Base-by-base conservation (phyloP, 2,888 invertebrate genomes). In the Myopa testacea region DNA sequence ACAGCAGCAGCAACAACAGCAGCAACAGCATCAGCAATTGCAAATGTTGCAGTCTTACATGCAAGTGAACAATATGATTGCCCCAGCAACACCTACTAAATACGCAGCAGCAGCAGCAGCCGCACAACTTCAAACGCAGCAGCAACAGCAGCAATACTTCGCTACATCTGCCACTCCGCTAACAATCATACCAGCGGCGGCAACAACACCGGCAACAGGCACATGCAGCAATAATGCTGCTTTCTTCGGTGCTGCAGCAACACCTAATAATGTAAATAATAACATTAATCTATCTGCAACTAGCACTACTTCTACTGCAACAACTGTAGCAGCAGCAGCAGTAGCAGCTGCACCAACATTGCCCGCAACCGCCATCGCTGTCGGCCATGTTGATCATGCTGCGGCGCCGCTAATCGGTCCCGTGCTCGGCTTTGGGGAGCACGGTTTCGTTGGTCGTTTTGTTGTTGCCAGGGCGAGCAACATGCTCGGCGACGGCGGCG, bases 231-330 rank as follows among this genome's bases (percentile, higher is more conserved):
- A 82, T 63, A 82, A 86, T 69, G 85, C 86, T 76, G 78, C 86
- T 45, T 83, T 85, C 84, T 86, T 84, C 81, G 86, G 86, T 60
- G 75, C 85, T 83, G 76, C 86, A 73, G 85, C 86, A 81, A 38
- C 81, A 85, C 80, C 85, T 85, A 88, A 85, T 82, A 85, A 88
- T 88, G 88, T 88, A 88, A 88, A 88, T 88, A 88, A 87, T 86
- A 87, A 85, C 86, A 85, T 87, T 87, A 88, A 86, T 88, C 87
- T 88, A 88, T 86, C 86, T 86, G 88, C 86, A 84, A 87, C 87
- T 87, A 87, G 86, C 86, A 85, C 86, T 86, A 85, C 87, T 87
- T 84, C 85, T 84, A 83, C 81, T 81, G 81, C 81, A 78, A 81
- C 79, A 80, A 80, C 80, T 76, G 76, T 78, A 79, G 78, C 79